Evolutionary conservation across 2,797 vertebrate species (phyloP).

Genomic region (Enteromius argenteus): DNA sequence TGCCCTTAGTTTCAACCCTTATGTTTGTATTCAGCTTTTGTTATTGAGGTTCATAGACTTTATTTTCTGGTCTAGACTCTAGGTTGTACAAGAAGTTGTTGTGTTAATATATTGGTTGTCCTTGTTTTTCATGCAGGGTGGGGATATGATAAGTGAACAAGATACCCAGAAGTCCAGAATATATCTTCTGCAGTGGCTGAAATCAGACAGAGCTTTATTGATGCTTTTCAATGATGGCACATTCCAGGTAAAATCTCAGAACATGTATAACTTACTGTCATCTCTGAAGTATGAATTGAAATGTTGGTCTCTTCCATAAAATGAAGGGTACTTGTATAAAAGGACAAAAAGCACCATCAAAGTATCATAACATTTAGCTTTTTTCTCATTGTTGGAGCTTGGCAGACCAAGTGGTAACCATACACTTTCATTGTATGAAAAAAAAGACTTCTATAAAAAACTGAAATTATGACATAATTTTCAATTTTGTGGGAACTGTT

Average conservation of each 20-base stretch:
- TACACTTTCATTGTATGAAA: not conserved
- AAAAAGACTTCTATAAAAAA: not conserved
- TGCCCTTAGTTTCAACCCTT: not conserved
- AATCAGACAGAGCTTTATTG: slow-evolving; percentile 97
- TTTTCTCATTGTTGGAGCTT: not conserved
- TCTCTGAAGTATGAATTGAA: not conserved
- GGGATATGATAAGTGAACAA: slow-evolving; percentile 88
- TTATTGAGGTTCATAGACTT: not conserved
- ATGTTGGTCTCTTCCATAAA: not conserved
- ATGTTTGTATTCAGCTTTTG: not conserved
- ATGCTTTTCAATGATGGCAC: slow-evolving; percentile 99
- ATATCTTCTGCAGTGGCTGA: slow-evolving; percentile 97
- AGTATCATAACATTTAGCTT: not conserved
- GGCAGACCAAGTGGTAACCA: not conserved
- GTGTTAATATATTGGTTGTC: slow-evolving; percentile 4
- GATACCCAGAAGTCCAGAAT: slow-evolving; percentile 90
- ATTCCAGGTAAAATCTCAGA: slow-evolving; percentile 88
- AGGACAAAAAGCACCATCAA: not conserved
- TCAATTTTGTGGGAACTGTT: not conserved
- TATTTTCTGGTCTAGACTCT: not conserved
- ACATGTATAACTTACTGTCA: not conserved
- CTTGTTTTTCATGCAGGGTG: slow-evolving; percentile 80
- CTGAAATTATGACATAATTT: not conserved
- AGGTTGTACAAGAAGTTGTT: not conserved
- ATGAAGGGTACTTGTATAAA: not conserved